phyloP scores from a whole-genome alignment of 2,797 vertebrate genomes.

The Oreochromis mossambicus region DNA sequence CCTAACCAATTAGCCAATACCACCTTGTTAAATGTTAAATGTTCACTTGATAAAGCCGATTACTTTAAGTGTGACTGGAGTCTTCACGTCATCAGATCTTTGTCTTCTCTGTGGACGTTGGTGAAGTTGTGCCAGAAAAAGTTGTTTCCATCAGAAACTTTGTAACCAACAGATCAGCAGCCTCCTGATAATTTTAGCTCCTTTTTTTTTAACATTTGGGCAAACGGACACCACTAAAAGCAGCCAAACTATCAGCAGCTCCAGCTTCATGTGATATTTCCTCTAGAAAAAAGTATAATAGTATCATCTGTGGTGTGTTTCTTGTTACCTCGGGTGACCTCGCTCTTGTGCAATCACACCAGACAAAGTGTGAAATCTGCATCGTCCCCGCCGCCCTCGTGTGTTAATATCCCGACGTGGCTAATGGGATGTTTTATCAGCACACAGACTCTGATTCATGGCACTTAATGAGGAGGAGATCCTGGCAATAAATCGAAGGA shows the following conservation, averaged over 20 bases:
- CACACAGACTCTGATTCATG: constrained; percentile 15
- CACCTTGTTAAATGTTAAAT: neutral
- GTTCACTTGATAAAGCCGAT: too few relatives aligned
- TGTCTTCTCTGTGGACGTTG: neutral
- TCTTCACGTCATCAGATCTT: accelerated
- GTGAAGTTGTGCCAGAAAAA: too few relatives aligned
- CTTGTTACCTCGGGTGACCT: neutral
- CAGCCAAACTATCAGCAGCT: neutral
- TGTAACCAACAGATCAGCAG: neutral
- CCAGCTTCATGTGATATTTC: neutral
- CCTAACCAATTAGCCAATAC: neutral
- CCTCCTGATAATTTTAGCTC: neutral
- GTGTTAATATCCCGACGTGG: constrained; percentile 18
- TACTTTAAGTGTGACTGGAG: too few relatives aligned
- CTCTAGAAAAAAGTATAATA: neutral
- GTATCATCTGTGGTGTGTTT: neutral
- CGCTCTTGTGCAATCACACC: neutral
- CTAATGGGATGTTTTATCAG: constrained; percentile 41
- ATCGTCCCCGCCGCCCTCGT: neutral
- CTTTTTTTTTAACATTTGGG: neutral
- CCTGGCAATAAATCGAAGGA: constrained; percentile 37
- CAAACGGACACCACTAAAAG: neutral
- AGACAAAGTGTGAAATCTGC: neutral
- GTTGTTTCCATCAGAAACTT: neutral
- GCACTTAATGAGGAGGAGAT: constrained; percentile 35